Base-by-base conservation (phyloP, 2,888 invertebrate genomes). In the Stenolophus ochropezus region DNA sequence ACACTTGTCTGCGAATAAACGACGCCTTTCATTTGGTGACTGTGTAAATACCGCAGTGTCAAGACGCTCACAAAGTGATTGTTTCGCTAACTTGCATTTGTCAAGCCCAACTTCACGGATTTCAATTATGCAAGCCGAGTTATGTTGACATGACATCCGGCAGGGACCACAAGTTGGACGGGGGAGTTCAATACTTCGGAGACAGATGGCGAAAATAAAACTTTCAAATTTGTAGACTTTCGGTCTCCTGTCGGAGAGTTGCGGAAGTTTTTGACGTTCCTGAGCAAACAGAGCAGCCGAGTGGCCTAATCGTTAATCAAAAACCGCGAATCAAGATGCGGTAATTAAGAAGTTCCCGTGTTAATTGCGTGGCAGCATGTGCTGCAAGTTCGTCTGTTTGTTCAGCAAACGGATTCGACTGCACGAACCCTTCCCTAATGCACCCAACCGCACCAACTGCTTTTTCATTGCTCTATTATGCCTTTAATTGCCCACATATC, bases 51-150 rank as follows among this genome's bases (percentile, higher is more conserved):
- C 81, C 74, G 23, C 73, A 25, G 81, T 81, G 81, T 81, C 81
- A 81, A 81, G 74, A 74, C 47, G 74, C 42, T 73, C 81, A 74
- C 74, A 81, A 81, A 81, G 42, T 81, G 81, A 81, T 81, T 81
- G 81, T 81, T 81, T 81, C 74, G 81, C 73, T 71, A 53, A 53
- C 49, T 81, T 81, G 58, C 81, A 81, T 81, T 81, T 81, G 81
- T 81, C 81, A 81, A 56, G 80, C 23, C 58, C 27, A 73, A 74
- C 73, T 74, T 74, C 74, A 58, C 81, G 81, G 81, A 81, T 81
- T 81, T 81, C 74, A 81, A 81, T 81, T 81, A 81, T 81, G 81
- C 81, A 81, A 73, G 81, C 42, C 58, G 58, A 74, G 81, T 81
- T 74, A 74, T 58, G 81, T 81, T 81, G 74, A 81, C 81, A 81